phyloP scores from a whole-genome alignment of 2,113 vertebrate genomes.

The Dolichallabes microphthalmus region DNA sequence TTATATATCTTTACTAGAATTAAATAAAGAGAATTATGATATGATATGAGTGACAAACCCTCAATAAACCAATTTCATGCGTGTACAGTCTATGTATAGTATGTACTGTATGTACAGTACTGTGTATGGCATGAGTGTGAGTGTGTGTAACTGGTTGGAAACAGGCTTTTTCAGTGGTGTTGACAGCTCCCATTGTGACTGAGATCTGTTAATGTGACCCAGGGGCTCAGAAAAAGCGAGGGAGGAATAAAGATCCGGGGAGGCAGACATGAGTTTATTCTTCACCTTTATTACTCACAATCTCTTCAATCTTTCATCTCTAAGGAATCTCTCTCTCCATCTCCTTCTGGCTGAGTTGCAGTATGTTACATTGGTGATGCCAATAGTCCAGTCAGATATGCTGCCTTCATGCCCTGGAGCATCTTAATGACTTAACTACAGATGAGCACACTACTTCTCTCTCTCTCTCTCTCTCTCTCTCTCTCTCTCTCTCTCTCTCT shows the following conservation, averaged over 20 bases:
- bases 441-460: conserved; percentile 14
- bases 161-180: background rate
- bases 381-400: conserved; percentile 28
- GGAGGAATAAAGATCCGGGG: conserved; percentile 56
- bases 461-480: conserved; percentile 5
- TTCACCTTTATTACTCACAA: conserved; percentile 55
- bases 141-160: background rate
- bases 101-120: background rate
- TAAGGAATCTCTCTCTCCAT: conserved; percentile 5
- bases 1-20: background rate
- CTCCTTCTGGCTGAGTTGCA: conserved; percentile 14
- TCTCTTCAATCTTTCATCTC: conserved; percentile 36
- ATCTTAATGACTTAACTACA: conserved; percentile 19
- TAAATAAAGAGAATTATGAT: background rate
- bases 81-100: background rate
- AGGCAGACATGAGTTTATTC: conserved; percentile 37
- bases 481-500: conserved; percentile 14
- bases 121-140: background rate
- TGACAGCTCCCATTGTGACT: conserved; percentile 55
- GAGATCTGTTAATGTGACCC: conserved; percentile 68
- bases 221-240: conserved; percentile 55
- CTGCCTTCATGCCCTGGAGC: conserved; percentile 22
- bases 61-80: background rate
- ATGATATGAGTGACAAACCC: background rate
- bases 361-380: conserved; percentile 13